Conservation (phyloP, 2,888 invertebrate species). For the Drosophila kokeensis region DNA sequence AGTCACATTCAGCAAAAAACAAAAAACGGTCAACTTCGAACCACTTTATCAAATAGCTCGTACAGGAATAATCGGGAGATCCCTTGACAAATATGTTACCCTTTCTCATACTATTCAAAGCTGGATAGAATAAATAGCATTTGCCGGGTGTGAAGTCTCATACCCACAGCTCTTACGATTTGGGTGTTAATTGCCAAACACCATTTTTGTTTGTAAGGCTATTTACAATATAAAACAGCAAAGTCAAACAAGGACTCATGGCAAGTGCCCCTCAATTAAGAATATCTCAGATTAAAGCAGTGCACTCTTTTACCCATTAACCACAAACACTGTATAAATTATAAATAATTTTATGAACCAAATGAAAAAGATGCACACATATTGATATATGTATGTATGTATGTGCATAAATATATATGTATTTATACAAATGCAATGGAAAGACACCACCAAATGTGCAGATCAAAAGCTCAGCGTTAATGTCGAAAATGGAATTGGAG, state of each 20-base stretch:
- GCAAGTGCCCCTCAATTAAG: not conserved
- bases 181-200: not conserved
- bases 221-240: not conserved
- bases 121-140: not conserved
- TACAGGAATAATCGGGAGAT: not conserved
- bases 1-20: not conserved
- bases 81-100: not conserved
- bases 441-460: not conserved
- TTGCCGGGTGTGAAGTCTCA: not conserved
- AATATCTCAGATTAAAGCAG: not conserved
- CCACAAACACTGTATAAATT: conserved; percentile 30
- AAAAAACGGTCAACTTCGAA: not conserved
- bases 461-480: conserved; percentile 42
- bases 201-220: not conserved
- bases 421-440: not conserved
- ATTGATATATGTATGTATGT: not conserved
- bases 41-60: not conserved
- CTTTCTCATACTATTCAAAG: not conserved
- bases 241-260: not conserved
- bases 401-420: not conserved
- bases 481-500: conserved; percentile 31
- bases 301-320: conserved; percentile 17
- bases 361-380: not conserved
- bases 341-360: not conserved
- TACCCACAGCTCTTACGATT: not conserved